Conservation (phyloP, 92 coral and sea anemone species). For the Phenganax marumi region DNA sequence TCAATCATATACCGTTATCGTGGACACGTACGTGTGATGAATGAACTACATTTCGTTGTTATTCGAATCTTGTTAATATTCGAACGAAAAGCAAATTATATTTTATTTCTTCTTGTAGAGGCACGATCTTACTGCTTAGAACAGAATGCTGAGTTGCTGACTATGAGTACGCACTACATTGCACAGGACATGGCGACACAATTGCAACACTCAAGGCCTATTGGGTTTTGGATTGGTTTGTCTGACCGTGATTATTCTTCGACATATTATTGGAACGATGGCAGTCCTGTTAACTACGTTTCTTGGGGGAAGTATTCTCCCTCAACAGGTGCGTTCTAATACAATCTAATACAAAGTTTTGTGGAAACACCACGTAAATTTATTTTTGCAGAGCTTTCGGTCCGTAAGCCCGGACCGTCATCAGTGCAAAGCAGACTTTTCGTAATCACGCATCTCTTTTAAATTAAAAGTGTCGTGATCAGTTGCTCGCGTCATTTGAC, state of each 20-base stretch:
- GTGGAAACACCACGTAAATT: no score
- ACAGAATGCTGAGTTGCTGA: constrained; percentile 79
- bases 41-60: no score
- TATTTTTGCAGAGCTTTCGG: no score
- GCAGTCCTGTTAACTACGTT: constrained; percentile 68
- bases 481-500: no score
- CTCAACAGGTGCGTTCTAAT: no score
- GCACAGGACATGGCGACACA: constrained; percentile 63
- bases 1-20: background rate
- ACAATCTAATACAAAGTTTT: no score
- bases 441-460: no score
- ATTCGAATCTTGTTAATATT: background rate
- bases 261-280: constrained; percentile 82
- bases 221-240: constrained; percentile 84
- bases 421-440: no score
- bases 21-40: constrained; percentile 9
- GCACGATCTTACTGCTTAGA: constrained; percentile 86
- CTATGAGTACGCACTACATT: constrained; percentile 63
- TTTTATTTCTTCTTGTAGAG: constrained; percentile 51
- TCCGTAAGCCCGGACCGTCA: no score
- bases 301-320: constrained; percentile 73
- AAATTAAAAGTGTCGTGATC: no score
- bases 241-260: constrained; percentile 70
- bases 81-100: background rate
- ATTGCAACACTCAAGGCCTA: constrained; percentile 56